Evolutionary conservation across 2,797 vertebrate genomes (phyloP), one percentile per base, ranked within the genome.

Genomic region (Enoplosus armatus): DNA sequence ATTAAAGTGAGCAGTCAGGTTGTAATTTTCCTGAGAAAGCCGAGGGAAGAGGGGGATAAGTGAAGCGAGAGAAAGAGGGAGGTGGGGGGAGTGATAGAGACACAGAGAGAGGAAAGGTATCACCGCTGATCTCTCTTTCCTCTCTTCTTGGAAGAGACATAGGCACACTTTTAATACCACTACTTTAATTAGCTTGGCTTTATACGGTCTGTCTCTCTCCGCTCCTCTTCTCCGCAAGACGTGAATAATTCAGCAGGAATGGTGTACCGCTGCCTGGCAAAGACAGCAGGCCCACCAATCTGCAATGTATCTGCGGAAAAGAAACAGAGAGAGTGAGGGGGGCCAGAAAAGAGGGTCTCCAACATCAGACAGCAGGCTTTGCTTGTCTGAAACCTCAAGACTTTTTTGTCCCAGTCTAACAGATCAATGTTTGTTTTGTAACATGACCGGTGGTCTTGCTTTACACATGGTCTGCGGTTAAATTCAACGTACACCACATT

Each of bases 1-100:
- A 96, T 95, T 94, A 95, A 94, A 95, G 94, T 93, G 92, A 92
- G 88, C 93, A 95, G 94, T 94, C 94, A 95, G 94, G 95, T 95
- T 95, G 92, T 96, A 95, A 96, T 96, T 96, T 96, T 94, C 94
- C 92, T 80, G 90, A 92, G 93, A 92, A 94, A 94, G 93, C 92
- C 72, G 45, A 90, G 92, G 92, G 92, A 92, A 87, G 85, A 90
- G 85, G 88, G 92, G 89, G 89, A 88, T 92, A 91, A 92, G 89
- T 88, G 90, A 90, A 91, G 89, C 69, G 72, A 87, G 78, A 86
- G 87, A 58, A 76, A 75, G 81, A 56, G 65, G 54, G 84, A 79
- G 81, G 82, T 20, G 70, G 85, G 74, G 80, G 81, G 54, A 77
- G 85, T 73, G 87, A 86, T 86, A 79, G 87, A 87, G 86, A 87